Percentiles rank a stretch among this genome's conserved stretches.
Conservation (phyloP, 2,797 vertebrate species). For the Chloroceryle amazona region DNA sequence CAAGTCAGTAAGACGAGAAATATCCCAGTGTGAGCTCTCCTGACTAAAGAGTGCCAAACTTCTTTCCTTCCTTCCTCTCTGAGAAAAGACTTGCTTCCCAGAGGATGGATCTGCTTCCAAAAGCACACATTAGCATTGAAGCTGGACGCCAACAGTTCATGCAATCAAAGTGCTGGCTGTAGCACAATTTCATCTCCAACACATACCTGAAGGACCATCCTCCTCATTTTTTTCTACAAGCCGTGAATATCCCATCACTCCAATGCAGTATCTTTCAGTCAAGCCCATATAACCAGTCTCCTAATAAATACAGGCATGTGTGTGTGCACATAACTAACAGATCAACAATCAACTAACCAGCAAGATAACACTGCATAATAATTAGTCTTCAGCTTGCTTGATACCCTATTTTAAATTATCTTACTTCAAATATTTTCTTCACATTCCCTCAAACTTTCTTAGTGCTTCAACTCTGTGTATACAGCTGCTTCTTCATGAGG, state of each 20-base stretch:
- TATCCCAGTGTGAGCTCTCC: background rate
- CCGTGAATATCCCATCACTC: background rate
- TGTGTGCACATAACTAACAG: background rate
- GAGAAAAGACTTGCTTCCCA: background rate
- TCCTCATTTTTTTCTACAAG: background rate
- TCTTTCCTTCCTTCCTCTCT: background rate
- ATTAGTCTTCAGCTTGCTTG: background rate
- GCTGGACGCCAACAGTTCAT: background rate
- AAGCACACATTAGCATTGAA: background rate
- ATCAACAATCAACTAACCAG: background rate
- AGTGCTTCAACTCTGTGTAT: background rate
- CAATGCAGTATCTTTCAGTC: background rate
- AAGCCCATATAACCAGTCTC: background rate
- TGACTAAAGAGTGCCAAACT: background rate
- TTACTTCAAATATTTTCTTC: background rate
- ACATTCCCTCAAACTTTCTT: background rate
- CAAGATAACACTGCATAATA: background rate
- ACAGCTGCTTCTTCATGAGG: constrained; percentile 26
- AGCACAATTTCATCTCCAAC: background rate
- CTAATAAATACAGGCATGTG: background rate
- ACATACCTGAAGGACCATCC: background rate
- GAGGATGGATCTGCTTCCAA: background rate
- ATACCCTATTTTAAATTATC: background rate
- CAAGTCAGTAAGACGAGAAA: background rate
- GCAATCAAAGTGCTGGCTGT: background rate